These are phyloP conservation scores for Xanthorhoe designata DNA, from an alignment of 2,888 invertebrate species.

Conservation along the genomic window DNA sequence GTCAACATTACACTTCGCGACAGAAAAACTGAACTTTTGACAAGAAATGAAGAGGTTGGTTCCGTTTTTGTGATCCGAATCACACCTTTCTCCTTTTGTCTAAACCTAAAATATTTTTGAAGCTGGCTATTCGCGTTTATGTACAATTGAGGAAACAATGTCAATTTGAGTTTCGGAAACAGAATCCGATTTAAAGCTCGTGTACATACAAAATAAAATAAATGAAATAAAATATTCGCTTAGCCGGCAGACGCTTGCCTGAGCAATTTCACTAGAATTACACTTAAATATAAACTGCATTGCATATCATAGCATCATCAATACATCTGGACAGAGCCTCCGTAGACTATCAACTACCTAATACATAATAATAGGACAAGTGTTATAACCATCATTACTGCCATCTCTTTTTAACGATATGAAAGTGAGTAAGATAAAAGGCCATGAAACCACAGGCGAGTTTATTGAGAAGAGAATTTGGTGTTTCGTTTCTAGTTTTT, in stretches of 20 bases:
- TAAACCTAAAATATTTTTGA: slow-evolving; percentile 55
- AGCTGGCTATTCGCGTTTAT: slow-evolving; percentile 56
- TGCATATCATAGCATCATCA: slow-evolving; percentile 37
- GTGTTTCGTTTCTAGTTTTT: neutral
- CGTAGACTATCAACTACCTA: slow-evolving; percentile 8
- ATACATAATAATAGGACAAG: too few species aligned
- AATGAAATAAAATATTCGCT: slow-evolving; percentile 42
- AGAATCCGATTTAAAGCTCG: slow-evolving; percentile 42
- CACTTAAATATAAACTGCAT: slow-evolving; percentile 40
- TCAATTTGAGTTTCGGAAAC: slow-evolving; percentile 42
- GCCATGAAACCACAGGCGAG: neutral
- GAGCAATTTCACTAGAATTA: slow-evolving; percentile 42
- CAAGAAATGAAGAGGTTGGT: neutral
- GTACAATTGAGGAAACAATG: slow-evolving; percentile 46
- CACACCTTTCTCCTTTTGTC: neutral
- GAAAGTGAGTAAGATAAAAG: neutral
- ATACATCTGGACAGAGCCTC: slow-evolving; percentile 7
- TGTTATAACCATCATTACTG: too few species aligned
- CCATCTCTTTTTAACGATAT: neutral
- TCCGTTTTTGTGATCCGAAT: neutral
- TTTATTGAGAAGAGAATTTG: neutral
- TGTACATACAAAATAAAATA: slow-evolving; percentile 41
- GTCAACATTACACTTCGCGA: neutral
- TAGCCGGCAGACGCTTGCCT: slow-evolving; percentile 39
- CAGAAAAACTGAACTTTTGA: neutral